Evolutionary conservation across 2,797 vertebrate genomes (phyloP).

Genomic region (Siniperca obscura): DNA sequence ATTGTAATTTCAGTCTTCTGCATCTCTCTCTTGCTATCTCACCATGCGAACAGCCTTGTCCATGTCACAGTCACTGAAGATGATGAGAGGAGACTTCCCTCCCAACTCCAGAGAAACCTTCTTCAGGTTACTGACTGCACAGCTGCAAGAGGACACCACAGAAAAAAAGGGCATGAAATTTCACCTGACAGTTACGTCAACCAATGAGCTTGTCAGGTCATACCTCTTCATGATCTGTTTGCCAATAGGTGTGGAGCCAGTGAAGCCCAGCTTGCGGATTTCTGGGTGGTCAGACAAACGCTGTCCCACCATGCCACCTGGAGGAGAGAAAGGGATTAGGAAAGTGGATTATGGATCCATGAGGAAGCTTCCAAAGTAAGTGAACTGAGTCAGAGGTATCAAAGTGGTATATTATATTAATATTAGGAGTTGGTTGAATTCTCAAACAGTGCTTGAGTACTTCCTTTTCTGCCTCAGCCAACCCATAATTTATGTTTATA

Average conservation of each 20-base stretch:
- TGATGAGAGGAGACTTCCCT: conserved; percentile 97
- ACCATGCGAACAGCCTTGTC: conserved; percentile 98
- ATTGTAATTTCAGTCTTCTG: no score
- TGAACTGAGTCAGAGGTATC: not conserved
- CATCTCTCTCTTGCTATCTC: conserved; percentile 56
- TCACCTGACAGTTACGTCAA: not conserved
- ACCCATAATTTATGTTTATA: not conserved
- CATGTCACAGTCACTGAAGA: conserved; percentile 96
- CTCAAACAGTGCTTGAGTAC: not conserved
- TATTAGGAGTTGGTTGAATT: not conserved
- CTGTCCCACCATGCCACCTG: conserved; percentile 94
- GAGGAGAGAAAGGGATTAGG: not conserved
- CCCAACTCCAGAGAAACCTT: conserved; percentile 98
- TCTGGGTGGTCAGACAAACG: conserved; percentile 94
- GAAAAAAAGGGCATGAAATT: not conserved
- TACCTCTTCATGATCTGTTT: conserved; percentile 99
- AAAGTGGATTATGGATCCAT: no score
- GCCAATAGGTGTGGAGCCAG: conserved; percentile 93
- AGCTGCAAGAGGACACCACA: conserved; percentile 78
- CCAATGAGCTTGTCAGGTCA: not conserved
- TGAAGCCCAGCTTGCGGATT: conserved; percentile 96
- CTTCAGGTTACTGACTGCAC: conserved; percentile 95
- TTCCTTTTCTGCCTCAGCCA: not conserved
- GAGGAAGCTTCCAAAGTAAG: not conserved
- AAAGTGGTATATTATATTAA: not conserved